Conservation (phyloP, 2,797 vertebrate genomes). For the Discoglossus pictus region DNA sequence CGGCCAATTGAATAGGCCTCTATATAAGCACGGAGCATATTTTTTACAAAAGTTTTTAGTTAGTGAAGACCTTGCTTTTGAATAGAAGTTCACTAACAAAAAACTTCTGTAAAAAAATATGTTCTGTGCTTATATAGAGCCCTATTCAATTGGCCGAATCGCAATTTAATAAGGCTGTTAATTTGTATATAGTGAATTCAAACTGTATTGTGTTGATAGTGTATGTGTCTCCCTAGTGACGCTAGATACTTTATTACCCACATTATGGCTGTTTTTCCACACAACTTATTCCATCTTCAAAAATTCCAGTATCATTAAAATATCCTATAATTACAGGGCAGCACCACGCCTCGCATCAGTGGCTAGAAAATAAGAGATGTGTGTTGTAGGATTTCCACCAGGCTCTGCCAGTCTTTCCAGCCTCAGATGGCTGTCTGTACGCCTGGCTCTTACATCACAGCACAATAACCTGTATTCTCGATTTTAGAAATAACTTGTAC, state of each 20-base stretch:
- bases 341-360: constrained; percentile 29
- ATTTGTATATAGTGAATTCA: not conserved
- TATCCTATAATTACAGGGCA: constrained; percentile 40
- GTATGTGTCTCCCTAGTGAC: constrained; percentile 21
- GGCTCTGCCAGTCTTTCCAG: constrained; percentile 32
- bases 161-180: too few relatives aligned
- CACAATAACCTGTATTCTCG: not conserved
- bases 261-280: constrained; percentile 16
- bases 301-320: constrained; percentile 41
- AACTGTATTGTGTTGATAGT: not conserved
- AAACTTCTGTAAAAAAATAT: too few relatives aligned
- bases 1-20: too few relatives aligned
- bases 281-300: constrained; percentile 27
- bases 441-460: not conserved
- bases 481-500: not conserved
- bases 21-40: too few relatives aligned
- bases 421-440: constrained; percentile 10
- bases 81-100: too few relatives aligned
- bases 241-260: constrained; percentile 19
- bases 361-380: constrained; percentile 20
- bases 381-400: constrained; percentile 25
- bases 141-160: too few relatives aligned
- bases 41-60: too few relatives aligned
- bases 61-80: too few relatives aligned
- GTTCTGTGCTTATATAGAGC: too few relatives aligned